phyloP scores from a whole-genome alignment of 2,888 invertebrate species.

The Clusia tigrina region DNA sequence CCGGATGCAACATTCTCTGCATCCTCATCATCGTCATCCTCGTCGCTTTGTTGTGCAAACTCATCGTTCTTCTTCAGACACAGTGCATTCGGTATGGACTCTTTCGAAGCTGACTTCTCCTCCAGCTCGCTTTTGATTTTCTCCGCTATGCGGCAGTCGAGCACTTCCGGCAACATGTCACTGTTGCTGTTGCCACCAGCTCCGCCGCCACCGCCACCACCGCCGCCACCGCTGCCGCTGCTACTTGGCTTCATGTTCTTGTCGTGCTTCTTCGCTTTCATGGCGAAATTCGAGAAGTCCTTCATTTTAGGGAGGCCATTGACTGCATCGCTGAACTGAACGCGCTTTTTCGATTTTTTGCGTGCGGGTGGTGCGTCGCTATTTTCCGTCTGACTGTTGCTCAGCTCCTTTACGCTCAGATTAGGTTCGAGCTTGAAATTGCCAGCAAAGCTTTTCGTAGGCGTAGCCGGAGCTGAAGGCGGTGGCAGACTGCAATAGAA shows the following conservation, averaged over 20 bases:
- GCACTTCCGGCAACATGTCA: conserved; percentile 59
- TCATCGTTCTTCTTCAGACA: conserved; percentile 53
- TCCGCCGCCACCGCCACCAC: conserved; percentile 28
- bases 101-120: conserved; percentile 56
- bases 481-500: conserved; percentile 53
- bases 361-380: conserved; percentile 41
- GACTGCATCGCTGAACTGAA: conserved; percentile 60
- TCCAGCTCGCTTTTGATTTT: conserved; percentile 64
- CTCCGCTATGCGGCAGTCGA: conserved; percentile 64
- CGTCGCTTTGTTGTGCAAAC: conserved; percentile 36
- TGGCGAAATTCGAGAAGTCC: conserved; percentile 47
- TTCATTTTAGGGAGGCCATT: conserved; percentile 54
- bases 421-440: conserved; percentile 63
- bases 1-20: conserved; percentile 36
- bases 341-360: conserved; percentile 61
- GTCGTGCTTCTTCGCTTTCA: conserved; percentile 59
- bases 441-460: conserved; percentile 61
- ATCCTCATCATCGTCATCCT: conserved; percentile 52
- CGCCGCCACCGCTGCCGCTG: conserved; percentile 41
- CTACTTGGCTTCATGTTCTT: conserved; percentile 46
- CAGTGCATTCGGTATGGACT: conserved; percentile 47
- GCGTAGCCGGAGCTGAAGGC: conserved; percentile 57
- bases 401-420: conserved; percentile 62
- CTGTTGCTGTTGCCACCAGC: conserved; percentile 36
- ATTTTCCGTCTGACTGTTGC: conserved; percentile 47